These are phyloP conservation scores for Megaptera novaeangliae DNA, from an alignment of 2,113 vertebrate species.

Conservation along the genomic window DNA sequence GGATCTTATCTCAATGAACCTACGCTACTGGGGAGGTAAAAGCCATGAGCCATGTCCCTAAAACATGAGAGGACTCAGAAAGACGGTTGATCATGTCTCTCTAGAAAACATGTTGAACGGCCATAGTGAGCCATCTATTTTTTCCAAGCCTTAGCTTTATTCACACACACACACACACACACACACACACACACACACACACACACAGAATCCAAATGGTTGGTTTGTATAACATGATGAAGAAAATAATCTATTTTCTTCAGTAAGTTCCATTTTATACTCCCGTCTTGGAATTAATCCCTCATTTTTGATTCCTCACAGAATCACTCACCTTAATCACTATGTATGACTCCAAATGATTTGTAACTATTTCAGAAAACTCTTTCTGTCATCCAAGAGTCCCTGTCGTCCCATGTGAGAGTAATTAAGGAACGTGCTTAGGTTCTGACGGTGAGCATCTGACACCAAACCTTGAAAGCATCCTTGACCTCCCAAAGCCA, in stretches of 20 bases:
- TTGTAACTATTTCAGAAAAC: not conserved
- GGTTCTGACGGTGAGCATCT: not conserved
- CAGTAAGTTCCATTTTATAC: not conserved
- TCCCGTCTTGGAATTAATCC: not conserved
- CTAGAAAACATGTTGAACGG: not conserved
- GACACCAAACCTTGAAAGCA: not conserved
- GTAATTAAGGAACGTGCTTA: not conserved
- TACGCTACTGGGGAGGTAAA: not conserved
- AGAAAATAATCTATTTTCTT: not conserved
- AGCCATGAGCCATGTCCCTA: no score
- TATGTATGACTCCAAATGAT: not conserved
- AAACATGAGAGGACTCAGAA: not conserved
- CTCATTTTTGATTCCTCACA: not conserved
- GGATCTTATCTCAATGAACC: not conserved
- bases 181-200: no score
- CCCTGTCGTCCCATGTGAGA: not conserved
- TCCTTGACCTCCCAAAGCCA: not conserved
- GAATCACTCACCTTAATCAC: not conserved
- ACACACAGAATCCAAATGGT: not conserved
- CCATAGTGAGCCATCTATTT: not conserved
- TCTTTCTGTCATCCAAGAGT: not conserved
- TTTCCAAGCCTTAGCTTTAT: not conserved
- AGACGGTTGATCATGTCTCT: not conserved
- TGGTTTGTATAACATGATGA: not conserved
- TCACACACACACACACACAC: no score